Evolutionary conservation across 2,888 invertebrate species (phyloP), one percentile per base, ranked within the genome.

Genomic region (Ischnura elegans): DNA sequence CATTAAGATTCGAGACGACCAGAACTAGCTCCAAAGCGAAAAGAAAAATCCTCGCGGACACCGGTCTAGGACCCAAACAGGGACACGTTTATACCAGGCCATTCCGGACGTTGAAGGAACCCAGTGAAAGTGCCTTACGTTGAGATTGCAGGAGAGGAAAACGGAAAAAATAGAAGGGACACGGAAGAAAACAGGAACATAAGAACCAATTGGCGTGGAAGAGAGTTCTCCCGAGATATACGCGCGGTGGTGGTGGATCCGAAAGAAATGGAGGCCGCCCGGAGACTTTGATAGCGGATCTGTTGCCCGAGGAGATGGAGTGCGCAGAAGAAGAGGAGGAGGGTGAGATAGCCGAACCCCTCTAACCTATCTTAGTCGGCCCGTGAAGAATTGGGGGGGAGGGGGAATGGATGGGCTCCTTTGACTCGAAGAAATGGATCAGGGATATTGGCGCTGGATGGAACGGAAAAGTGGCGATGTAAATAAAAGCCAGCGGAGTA

Each of bases 401-500:
- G 3, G 36, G 13, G 16, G 66, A 61, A 36, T 0, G 76, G 76
- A 6, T n/a, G 76, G 76, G 36, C 36, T 76, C 10, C 13, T 1
- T 25, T 76, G 29, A 13, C n/a, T 13, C 61, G 3, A 13, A 36
- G 76, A 36, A 36, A 61, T 25, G 25, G 61, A 3, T 29, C 10
- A 8, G 76, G 36, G 36, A 36, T 29, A 51, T n/a, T n/a, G 3
- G 76, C 76, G 76, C 29, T 76, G 76, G 76, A 76, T 36, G 36
- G 76, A 76, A 76, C 36, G 76, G 36, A 76, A 76, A 76, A 87
- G 90, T 43, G 43, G 55, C 55, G 42, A 55, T 16, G 45, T 61
- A 90, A 90, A 90, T 90, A 90, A 61, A 90, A 90, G 61, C n/a
- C 43, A 16, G n/a, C 43, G 61, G 66, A 8, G 36, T 21, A 43